Base-by-base conservation (phyloP, 92 coral and sea anemone genomes). In the Blastomussa wellsi region DNA sequence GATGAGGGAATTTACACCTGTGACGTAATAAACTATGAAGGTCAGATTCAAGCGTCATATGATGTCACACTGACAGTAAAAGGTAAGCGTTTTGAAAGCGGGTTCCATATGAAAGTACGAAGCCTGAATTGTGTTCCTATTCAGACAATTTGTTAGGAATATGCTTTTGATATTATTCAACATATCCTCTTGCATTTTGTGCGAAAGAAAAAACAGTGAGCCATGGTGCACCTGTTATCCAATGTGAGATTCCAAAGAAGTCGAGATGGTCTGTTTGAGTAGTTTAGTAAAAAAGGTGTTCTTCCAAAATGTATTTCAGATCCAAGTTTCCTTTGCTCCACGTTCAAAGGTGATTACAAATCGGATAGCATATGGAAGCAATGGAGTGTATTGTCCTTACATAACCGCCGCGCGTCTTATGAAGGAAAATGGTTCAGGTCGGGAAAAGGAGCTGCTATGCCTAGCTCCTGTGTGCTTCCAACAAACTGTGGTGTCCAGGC, bases 401-500 rank as follows among this genome's bases (percentile, higher is more conserved):
- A 78, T 59, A 5, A 59, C 10, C 31, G 8, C 26, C 82, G 44
- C n/a, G 31, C 60, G 7, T n/a, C 38, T 38, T 35, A 78, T 52
- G 62, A 78, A 29, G 52, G 12, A 59, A 35, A 7, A 37, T 78
- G 82, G 82, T 59, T 78, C 26, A 57, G 66, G 53, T 49, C 71
- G 14, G 38, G 59, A 2, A 37, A 35, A 36, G 71, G 82, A 15
- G 24, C 36, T 2, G 72, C 82, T 20, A 78, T 78, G 49, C 35
- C 32, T 19, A 78, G 36, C 15, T 59, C 82, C 3, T 78, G 82
- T 41, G 53, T 59, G 1, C n/a, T 7, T 28, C 26, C 36, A 4
- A 36, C 57, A 17, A 36, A 24, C 48, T 88, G 91, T 84, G 91
- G 91, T 39, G 31, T 83, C 76, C 88, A 83, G 80, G 85, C 91